Evolutionary conservation across 92 coral and sea anemone species (phyloP), one percentile per base, ranked within the genome.

Genomic region (Epizoanthus illoricatus): DNA sequence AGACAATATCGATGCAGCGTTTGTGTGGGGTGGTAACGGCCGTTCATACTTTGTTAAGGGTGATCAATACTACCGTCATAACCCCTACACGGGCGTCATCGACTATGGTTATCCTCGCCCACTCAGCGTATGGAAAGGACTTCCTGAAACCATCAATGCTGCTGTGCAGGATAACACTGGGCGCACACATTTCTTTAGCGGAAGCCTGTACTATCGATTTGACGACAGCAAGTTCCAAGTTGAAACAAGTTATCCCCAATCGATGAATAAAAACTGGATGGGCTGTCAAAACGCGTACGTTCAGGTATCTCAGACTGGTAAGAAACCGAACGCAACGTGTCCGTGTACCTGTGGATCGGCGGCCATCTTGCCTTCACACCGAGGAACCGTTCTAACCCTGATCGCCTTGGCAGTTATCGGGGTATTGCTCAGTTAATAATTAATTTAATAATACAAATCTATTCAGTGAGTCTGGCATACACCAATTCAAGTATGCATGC

Each of bases 21-120:
- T 89, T 69, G 82, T 70, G 1, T 89, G 92, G 92, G 89, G 89
- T 9, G 86, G 87, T 17, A 89, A 89, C 42, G 89, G 92, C 6
- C 81, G 85, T 16, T 65, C 87, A 3, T 89, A 89, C 61, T 85
- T 89, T 62, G 81, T 81, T 60, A 85, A 85, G 23, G 92, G 87
- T 1, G 68, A 81, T 49, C 39, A 70, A 33, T 89, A 89, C 75
- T 89, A 84, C 76, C 89, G 92, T 15, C 85, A 85, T 23, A 80
- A 88, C 81, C 86, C 85, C 28, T 73, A 74, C 52, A 68, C 84
- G 81, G 64, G 79, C n/a, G 59, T 36, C 7, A 19, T 89, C 5
- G 92, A 89, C 47, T 47, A 60, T 7, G 92, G 92, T 2, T 89
- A 89, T 70, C 92, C 92, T 0, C 75, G 74, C 56, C 67, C 75